Evolutionary conservation across 1,140 invertebrate species (phyloP), one percentile per base, ranked within the genome.

Genomic region (Drosophila truncata): DNA sequence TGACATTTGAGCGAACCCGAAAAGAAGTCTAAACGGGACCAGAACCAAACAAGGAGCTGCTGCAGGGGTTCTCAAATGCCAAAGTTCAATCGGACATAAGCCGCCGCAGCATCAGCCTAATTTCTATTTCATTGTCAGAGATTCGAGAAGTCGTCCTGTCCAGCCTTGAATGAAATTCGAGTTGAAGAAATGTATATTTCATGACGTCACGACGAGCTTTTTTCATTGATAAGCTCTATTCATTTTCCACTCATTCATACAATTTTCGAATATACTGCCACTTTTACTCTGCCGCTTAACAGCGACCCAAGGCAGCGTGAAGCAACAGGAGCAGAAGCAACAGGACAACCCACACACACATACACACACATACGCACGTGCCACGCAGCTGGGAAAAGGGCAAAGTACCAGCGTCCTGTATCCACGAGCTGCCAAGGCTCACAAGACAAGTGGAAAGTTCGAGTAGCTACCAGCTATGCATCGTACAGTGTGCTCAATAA

Each of bases 281-380:
- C 14, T 41, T 71, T 70, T 29, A 20, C 33, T n/a, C 58, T 16
- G 67, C 31, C 47, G 58, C 73, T 47, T 47, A 66, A 25, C 60
- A 29, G 55, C 46, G 37, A 42, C 63, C 63, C 11, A 35, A n/a
- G 27, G 23, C 64, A 27, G 18, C 35, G 29, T 25, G 29, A 18
- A 72, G 18, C 44, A 65, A 64, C 49, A 57, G 64, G 33, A 58
- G 20, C 33, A 39, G 35, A 41, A 73, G 47, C 47, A 35, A 44
- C 63, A 62, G 61, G 55, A 52, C 80, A 84, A 65, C 69, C 79
- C 80, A 88, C 80, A 72, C 69, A 73, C 77, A 87, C 77, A 88
- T 73, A 72, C 62, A 73, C 77, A 80, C 77, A 77, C 77, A 80
- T 72, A 77, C 72, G 86, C 79, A 78, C 72, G 77, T 77, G 65